These are phyloP conservation scores for Coenobita brevimanus DNA, from an alignment of 1,140 invertebrate genomes.

Conservation along the genomic window DNA sequence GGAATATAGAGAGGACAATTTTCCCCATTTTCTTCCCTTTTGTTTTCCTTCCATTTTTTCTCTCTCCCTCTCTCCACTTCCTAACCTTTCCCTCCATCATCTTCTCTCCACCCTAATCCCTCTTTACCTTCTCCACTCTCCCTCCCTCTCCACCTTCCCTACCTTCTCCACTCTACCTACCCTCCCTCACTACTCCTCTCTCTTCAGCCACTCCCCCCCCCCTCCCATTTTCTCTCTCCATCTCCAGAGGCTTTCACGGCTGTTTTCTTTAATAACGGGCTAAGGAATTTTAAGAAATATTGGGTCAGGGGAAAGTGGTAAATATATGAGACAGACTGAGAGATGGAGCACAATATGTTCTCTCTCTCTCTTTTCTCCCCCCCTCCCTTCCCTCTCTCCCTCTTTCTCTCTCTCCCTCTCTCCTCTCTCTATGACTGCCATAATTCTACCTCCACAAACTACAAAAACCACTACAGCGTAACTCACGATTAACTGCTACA, in stretches of 20 bases:
- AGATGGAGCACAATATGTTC: too few species aligned
- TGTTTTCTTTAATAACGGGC: too few species aligned
- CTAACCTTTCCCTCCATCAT: not conserved
- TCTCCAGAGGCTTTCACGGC: not conserved
- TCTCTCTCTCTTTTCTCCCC: not conserved
- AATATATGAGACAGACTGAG: too few species aligned
- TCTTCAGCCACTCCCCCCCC: too few species aligned
- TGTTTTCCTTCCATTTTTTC: not conserved
- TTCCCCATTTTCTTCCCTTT: not conserved
- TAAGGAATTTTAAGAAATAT: too few species aligned
- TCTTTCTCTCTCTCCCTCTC: not conserved
- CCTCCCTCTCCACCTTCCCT: not conserved
- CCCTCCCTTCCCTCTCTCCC: not conserved
- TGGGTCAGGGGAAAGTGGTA: too few species aligned
- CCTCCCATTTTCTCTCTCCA: not conserved
- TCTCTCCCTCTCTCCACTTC: not conserved
- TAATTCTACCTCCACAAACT: too few species aligned
- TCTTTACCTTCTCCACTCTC: not conserved
- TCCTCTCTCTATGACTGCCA: too few species aligned
- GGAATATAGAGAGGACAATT: too few species aligned
- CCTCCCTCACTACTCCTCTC: too few species aligned
- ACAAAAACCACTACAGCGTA: too few species aligned
- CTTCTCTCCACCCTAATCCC: not conserved
- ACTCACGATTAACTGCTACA: too few species aligned
- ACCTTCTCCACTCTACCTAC: not conserved